phyloP scores from a whole-genome alignment of 37 sponge, comb jelly and placozoan species.

The Bolinopsis microptera region DNA sequence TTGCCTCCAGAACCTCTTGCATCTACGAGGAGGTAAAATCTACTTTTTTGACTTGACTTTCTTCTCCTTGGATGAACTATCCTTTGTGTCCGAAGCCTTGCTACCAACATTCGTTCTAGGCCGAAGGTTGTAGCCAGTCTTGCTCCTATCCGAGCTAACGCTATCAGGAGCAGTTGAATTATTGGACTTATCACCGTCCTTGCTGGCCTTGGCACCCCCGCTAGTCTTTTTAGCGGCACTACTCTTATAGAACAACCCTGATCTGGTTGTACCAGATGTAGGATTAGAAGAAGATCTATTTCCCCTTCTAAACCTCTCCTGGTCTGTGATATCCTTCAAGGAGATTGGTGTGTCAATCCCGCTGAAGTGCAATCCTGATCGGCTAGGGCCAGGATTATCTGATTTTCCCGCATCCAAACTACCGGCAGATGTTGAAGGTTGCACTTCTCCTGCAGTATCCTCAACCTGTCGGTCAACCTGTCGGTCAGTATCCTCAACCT shows the following conservation, averaged over 20 bases:
- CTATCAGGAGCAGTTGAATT: neutral
- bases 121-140: neutral
- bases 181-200: neutral
- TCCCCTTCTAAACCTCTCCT: neutral
- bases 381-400: neutral
- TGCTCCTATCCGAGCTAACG: neutral
- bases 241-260: neutral
- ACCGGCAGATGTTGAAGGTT: too few relatives aligned
- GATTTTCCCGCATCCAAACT: neutral
- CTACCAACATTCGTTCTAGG: neutral
- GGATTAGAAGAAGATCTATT: neutral
- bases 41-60: neutral
- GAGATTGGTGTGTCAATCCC: neutral
- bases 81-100: neutral
- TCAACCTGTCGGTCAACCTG: neutral
- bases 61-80: neutral
- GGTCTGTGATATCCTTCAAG: neutral
- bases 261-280: neutral
- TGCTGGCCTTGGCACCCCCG: neutral
- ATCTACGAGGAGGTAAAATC: too few relatives aligned
- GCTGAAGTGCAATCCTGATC: neutral
- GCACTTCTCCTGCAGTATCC: too few relatives aligned
- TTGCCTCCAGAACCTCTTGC: too few relatives aligned
- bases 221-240: neutral
- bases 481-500: neutral